Conservation (phyloP, 2,888 invertebrate species). For the Candidula unifasciata region DNA sequence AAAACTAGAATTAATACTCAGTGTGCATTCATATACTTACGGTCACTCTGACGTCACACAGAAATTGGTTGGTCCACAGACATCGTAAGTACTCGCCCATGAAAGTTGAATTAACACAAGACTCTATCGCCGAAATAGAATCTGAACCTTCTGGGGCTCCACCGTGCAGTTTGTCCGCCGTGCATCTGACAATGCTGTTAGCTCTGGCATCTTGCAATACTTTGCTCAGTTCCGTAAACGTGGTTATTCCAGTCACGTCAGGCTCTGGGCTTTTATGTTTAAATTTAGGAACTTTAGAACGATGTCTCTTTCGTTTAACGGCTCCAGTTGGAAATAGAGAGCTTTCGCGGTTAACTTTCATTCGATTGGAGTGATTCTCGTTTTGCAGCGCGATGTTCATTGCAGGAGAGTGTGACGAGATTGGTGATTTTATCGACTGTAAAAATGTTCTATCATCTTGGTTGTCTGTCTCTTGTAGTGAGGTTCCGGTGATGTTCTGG, state of each 20-base stretch:
- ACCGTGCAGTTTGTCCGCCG: neutral
- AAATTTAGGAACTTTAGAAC: neutral
- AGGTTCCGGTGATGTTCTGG: neutral
- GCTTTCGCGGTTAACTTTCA: no score
- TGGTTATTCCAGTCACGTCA: neutral
- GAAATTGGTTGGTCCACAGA: conserved; percentile 17
- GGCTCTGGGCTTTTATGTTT: neutral
- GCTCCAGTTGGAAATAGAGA: neutral
- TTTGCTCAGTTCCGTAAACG: neutral
- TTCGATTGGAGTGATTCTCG: conserved; percentile 4
- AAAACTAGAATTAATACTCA: no score
- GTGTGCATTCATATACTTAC: conserved; percentile 25
- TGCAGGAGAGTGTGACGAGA: neutral
- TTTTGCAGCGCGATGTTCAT: neutral
- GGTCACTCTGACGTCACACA: conserved; percentile 20
- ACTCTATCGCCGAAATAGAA: no score
- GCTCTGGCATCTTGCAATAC: conserved; percentile 11
- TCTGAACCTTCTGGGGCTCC: no score
- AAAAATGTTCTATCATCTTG: neutral
- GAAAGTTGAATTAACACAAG: neutral
- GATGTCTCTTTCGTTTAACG: no score
- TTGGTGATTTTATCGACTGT: neutral
- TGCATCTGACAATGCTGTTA: neutral
- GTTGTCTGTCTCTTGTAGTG: neutral
- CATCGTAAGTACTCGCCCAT: conserved; percentile 22